These are phyloP conservation scores for Aphidoletes aphidimyza DNA, from an alignment of 2,888 invertebrate species.

Conservation along the genomic window DNA sequence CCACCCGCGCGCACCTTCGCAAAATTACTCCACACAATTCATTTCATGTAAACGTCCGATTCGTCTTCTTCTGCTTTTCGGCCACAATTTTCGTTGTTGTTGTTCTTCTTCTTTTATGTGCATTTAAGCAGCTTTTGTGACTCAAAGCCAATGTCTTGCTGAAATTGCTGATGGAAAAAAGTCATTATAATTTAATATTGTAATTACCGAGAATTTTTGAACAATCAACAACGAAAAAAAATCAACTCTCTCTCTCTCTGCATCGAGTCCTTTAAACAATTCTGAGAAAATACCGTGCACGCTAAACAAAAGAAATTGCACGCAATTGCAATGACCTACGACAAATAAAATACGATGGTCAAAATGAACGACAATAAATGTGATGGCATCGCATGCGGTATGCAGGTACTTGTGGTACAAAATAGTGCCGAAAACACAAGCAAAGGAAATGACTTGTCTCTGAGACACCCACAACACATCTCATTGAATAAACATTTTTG, in stretches of 20 bases:
- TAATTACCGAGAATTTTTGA: slow-evolving; percentile 51
- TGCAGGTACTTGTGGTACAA: not conserved
- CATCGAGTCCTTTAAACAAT: slow-evolving; percentile 44
- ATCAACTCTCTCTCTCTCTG: too few relatives aligned
- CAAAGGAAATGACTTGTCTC: not conserved
- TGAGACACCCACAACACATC: not conserved
- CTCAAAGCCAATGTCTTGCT: not conserved
- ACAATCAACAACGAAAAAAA: too few relatives aligned
- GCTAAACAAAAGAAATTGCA: slow-evolving; percentile 41
- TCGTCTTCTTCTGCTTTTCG: too few relatives aligned
- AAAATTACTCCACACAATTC: slow-evolving; percentile 32
- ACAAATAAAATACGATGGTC: slow-evolving; percentile 44
- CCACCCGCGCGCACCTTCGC: too few relatives aligned
- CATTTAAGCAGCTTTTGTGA: slow-evolving; percentile 19
- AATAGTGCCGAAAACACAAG: not conserved
- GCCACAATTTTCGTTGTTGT: too few relatives aligned
- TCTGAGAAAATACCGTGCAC: not conserved
- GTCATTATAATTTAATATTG: slow-evolving; percentile 42
- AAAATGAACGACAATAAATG: not conserved
- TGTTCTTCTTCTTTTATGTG: not conserved
- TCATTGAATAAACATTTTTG: too few relatives aligned
- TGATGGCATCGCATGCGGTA: not conserved
- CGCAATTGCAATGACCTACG: slow-evolving; percentile 48
- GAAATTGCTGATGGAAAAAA: slow-evolving; percentile 43
- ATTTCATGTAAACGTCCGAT: not conserved